Evolutionary conservation across 2,797 vertebrate species (phyloP), one percentile per base, ranked within the genome.

Genomic region (Anas acuta): DNA sequence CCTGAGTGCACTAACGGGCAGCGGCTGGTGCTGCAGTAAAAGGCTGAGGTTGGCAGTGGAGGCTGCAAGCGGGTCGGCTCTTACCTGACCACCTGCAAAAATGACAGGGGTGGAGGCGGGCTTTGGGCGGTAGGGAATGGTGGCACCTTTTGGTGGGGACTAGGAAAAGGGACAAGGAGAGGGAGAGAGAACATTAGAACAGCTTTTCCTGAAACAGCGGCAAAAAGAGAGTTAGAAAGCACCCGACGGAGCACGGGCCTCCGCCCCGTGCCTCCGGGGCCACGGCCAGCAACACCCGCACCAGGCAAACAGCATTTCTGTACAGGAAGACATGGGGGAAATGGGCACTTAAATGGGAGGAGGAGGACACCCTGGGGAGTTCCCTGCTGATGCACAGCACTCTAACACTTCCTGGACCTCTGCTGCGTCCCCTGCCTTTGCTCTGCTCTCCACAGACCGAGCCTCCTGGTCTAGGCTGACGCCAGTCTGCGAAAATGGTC

Each of bases 71-170:
- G 98, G 98, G 97, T 99, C 99, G 98, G 99, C 99, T 98, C 99
- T 99, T 99, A 99, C 99, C 99, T 99, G 99, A 98, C 99, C 99
- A 99, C 99, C 99, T 98, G 99, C 99, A 99, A 99, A 99, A 98
- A 99, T 99, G 97, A 99, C 99, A 96, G 99, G 99, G 98, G 99
- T 99, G 98, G 99, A 99, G 98, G 99, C 99, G 96, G 99, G 99
- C 99, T 99, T 99, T 98, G 99, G 99, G 98, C 99, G 99, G 98
- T 99, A 99, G 97, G 99, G 99, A 97, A 99, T 99, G 98, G 99
- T 99, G 98, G 99, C 99, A 99, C 99, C 99, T 99, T 99, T 99
- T 96, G 99, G 99, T 98, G 99, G 99, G 97, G 99, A 99, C 99
- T 99, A 98, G 98, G 98, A 99, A 97, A 98, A 98, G 96, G 98